These are phyloP conservation scores for Sciurus vulgaris DNA, from an alignment of 2,797 vertebrate species.

Conservation along the genomic window DNA sequence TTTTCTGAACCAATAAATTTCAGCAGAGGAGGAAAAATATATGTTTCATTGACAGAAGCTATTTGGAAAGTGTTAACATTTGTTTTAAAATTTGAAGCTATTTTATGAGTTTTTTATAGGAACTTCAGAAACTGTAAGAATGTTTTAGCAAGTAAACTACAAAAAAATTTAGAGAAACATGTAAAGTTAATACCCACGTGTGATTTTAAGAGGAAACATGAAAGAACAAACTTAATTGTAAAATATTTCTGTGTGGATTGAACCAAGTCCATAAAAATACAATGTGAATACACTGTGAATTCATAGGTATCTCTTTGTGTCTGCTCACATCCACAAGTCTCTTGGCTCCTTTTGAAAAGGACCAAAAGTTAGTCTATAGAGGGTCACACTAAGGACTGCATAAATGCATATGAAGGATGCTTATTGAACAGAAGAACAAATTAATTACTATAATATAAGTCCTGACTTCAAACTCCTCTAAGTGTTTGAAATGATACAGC, in stretches of 20 bases:
- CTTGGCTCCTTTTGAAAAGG: background rate
- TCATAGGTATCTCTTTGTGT: background rate
- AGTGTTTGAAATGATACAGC: conserved; percentile 63
- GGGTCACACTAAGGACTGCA: background rate
- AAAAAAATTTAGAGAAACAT: background rate
- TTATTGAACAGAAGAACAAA: background rate
- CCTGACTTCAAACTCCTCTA: conserved; percentile 30
- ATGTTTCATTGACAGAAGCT: background rate
- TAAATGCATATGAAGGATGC: background rate
- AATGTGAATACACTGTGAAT: background rate
- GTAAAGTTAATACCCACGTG: background rate
- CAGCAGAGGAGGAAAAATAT: background rate
- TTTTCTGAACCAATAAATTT: background rate
- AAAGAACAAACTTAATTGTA: background rate
- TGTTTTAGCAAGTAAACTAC: background rate
- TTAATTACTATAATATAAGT: background rate
- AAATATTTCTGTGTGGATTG: background rate
- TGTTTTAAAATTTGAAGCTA: background rate
- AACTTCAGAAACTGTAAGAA: background rate
- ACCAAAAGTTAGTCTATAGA: background rate
- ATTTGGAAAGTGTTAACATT: background rate
- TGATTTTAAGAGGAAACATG: background rate
- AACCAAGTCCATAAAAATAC: background rate
- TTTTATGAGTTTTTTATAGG: background rate
- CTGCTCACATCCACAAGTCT: background rate